Evolutionary conservation across 2,797 vertebrate genomes (phyloP).

Genomic region (Chelidonichthys spinosus): DNA sequence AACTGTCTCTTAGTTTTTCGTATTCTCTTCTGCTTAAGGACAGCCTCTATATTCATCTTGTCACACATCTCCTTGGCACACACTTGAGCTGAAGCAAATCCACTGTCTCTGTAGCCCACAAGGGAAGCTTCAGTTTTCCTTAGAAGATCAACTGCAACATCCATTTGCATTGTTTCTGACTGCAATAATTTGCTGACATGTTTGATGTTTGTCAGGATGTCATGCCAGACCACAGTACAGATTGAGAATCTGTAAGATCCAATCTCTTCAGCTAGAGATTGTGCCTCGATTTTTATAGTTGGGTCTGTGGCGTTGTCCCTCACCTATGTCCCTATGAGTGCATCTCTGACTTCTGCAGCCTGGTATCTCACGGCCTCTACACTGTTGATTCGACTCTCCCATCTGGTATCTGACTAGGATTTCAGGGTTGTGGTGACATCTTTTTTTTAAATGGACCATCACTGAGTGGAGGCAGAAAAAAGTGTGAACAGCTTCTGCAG

Average conservation of each 20-base stretch:
- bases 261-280: slow-evolving; percentile 16
- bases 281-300: background rate
- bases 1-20: no score
- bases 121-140: no score
- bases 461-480: background rate
- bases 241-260: slow-evolving; percentile 7
- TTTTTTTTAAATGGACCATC: slow-evolving; percentile 1
- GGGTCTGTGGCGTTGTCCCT: background rate
- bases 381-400: background rate
- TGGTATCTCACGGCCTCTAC: background rate
- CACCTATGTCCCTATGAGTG: slow-evolving; percentile 19
- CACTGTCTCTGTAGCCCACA: no score
- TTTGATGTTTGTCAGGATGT: no score
- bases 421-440: background rate
- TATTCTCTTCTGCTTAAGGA: no score
- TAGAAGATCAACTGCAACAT: no score
- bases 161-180: no score
- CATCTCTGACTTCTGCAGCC: background rate
- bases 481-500: slow-evolving; percentile 5
- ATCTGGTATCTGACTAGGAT: background rate
- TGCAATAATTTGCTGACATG: no score
- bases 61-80: background rate
- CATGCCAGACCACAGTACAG: no score
- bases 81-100: no score
- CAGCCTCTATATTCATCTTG: background rate